Percentiles rank a stretch among this genome's conserved stretches.
Evolutionary conservation across 2,888 invertebrate species (phyloP).

Genomic region (Ectobius pallidus): DNA sequence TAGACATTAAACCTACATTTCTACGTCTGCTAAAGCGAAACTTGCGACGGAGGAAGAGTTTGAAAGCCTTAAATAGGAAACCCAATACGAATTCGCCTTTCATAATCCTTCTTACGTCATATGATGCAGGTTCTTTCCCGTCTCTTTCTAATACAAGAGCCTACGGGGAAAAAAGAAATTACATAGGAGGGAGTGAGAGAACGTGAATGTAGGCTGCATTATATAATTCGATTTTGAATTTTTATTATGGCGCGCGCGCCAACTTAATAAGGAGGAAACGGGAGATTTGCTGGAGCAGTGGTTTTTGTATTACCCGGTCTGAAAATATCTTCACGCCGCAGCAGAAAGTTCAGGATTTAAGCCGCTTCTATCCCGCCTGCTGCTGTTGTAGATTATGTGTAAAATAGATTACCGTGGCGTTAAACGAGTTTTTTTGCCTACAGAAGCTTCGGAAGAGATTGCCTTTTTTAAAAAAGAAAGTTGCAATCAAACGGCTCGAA

Average conservation of each 20-base stretch:
- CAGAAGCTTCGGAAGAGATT: no score
- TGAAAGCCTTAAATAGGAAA: background rate
- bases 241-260: conserved; percentile 40
- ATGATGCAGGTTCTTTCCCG: background rate
- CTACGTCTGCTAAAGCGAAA: background rate
- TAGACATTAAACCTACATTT: background rate
- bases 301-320: conserved; percentile 24
- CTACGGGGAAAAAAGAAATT: background rate
- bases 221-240: conserved; percentile 45
- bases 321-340: conserved; percentile 24
- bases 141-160: background rate
- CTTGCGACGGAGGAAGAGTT: background rate
- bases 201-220: no score
- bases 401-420: no score
- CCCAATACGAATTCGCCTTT: conserved; percentile 8
- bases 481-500: no score
- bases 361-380: no score
- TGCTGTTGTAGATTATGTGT: no score
- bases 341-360: no score
- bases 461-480: no score
- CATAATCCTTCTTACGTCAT: conserved; percentile 6
- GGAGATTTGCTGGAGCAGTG: conserved; percentile 12
- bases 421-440: no score
- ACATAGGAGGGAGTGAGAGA: background rate
- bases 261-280: conserved; percentile 44